A percentile compares a stretch with the other conserved stretches of the same genome.
These are phyloP conservation scores for Propithecus deckenii DNA, from an alignment of 2,797 vertebrate species.

Conservation along the genomic window DNA sequence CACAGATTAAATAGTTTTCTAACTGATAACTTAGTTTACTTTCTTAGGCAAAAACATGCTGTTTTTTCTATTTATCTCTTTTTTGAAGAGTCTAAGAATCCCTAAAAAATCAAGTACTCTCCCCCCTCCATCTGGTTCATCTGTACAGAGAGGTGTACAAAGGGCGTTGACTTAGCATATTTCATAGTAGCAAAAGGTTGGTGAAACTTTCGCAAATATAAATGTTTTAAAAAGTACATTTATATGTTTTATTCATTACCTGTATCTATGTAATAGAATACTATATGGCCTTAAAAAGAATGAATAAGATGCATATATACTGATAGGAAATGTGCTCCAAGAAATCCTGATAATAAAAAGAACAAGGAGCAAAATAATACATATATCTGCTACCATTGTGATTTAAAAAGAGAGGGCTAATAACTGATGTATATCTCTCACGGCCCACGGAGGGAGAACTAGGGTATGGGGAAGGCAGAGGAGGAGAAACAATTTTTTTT, in stretches of 20 bases:
- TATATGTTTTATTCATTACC: background rate
- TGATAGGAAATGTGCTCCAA: background rate
- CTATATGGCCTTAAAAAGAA: background rate
- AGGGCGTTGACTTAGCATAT: background rate
- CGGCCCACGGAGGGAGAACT: background rate
- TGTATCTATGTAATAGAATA: background rate
- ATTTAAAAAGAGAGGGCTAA: background rate
- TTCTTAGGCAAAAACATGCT: background rate
- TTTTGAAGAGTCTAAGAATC: background rate
- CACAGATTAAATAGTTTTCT: background rate
- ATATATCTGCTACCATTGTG: background rate
- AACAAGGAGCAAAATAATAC: background rate
- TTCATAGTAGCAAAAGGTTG: background rate
- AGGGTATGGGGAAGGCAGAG: background rate
- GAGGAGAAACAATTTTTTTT: background rate
- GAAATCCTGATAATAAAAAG: background rate
- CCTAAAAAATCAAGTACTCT: background rate
- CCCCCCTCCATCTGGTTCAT: background rate
- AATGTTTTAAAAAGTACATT: background rate
- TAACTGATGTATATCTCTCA: background rate
- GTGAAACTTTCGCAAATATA: background rate
- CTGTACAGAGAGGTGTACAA: background rate
- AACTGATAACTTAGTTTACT: background rate
- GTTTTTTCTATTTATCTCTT: background rate
- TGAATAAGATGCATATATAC: background rate